Conservation (phyloP, 2,797 vertebrate species). For the Lutjanus campechanus region DNA sequence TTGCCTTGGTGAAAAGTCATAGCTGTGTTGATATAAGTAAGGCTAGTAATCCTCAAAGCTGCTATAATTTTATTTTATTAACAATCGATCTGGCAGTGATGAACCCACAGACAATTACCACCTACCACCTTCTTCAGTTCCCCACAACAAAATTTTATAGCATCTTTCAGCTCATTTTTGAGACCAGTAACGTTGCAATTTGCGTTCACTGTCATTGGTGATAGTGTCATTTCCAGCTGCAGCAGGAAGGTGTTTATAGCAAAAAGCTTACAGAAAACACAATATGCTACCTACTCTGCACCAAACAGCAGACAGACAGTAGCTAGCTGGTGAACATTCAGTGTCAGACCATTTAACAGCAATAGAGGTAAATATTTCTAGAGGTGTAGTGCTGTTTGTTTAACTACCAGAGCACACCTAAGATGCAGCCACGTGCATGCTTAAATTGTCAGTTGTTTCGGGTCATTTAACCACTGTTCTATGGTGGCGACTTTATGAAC, state of each 20-base stretch:
- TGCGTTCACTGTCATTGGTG: background rate
- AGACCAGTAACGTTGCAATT: too few relatives aligned
- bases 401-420: too few relatives aligned
- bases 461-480: too few relatives aligned
- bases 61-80: background rate
- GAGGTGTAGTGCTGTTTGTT: too few relatives aligned
- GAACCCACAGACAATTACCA: background rate
- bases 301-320: slow-evolving; percentile 1
- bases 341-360: slow-evolving; percentile 12
- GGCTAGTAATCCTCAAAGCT: background rate
- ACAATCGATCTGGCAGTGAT: background rate
- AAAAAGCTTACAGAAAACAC: background rate
- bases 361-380: background rate
- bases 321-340: background rate
- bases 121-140: slow-evolving; percentile 2
- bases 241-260: slow-evolving; percentile 14
- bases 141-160: background rate
- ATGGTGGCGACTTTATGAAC: too few relatives aligned
- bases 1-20: slow-evolving; percentile 8
- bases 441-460: too few relatives aligned
- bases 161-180: slow-evolving; percentile 18
- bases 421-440: too few relatives aligned
- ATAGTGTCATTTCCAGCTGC: slow-evolving; percentile 1
- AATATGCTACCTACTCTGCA: background rate
- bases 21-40: background rate